phyloP scores from a whole-genome alignment of 2,797 vertebrate species.

The Arremon aurantiirostris region DNA sequence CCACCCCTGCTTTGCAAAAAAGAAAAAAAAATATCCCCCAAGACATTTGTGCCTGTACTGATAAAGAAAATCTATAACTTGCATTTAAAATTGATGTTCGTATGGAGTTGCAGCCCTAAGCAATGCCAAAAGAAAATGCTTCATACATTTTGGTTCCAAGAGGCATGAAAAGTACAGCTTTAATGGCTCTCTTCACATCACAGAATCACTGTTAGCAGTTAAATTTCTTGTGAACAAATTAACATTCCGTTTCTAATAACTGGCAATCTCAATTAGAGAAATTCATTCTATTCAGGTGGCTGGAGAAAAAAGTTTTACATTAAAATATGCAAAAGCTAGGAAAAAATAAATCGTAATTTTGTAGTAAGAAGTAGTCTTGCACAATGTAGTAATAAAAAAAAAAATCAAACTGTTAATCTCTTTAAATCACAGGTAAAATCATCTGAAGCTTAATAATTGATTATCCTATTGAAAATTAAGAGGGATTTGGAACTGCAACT shows the following conservation, averaged over 20 bases:
- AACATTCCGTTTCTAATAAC: background rate
- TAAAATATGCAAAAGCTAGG: background rate
- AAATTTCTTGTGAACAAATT: background rate
- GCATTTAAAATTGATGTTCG: background rate
- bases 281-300: background rate
- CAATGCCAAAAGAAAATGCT: background rate
- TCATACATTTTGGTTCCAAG: fast-evolving
- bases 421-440: background rate
- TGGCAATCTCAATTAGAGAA: background rate
- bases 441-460: background rate
- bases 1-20: fast-evolving
- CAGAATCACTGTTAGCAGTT: background rate
- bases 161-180: background rate
- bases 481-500: background rate
- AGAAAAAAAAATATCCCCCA: background rate
- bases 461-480: background rate
- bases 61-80: background rate
- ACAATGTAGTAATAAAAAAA: background rate
- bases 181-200: background rate
- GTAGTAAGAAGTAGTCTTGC: background rate
- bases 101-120: background rate
- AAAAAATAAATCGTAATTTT: background rate
- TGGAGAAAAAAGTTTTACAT: background rate
- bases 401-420: background rate
- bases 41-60: background rate